phyloP scores from a whole-genome alignment of 2,797 vertebrate genomes.

The Chromis chromis region DNA sequence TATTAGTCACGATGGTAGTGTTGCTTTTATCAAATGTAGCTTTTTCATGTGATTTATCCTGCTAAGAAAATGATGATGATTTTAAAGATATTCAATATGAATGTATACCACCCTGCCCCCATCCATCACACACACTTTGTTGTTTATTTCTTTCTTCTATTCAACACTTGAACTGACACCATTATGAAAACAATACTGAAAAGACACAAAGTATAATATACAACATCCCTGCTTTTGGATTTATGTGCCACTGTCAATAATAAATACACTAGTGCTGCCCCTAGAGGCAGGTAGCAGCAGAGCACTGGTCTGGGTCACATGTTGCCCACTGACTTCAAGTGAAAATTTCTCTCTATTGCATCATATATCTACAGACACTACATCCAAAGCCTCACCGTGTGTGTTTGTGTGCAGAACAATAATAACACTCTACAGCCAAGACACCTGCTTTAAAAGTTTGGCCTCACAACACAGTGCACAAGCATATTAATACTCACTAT shows the following conservation, averaged over 20 bases:
- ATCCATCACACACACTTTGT: not conserved
- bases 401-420: not conserved
- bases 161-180: not conserved
- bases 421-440: conserved; percentile 1
- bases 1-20: not conserved
- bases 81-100: not conserved
- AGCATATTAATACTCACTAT: not conserved
- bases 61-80: not conserved
- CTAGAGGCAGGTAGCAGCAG: conserved; percentile 10
- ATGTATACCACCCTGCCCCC: not conserved
- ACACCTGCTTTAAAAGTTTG: conserved; percentile 13
- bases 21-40: not conserved
- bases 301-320: conserved; percentile 16
- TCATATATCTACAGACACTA: conserved; percentile 32
- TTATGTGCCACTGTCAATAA: conserved; percentile 7
- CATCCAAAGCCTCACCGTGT: not conserved
- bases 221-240: conserved; percentile 26
- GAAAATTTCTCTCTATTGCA: conserved; percentile 36
- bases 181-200: conserved; percentile 20
- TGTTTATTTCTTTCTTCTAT: not conserved
- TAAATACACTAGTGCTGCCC: conserved; percentile 18
- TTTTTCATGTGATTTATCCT: not conserved
- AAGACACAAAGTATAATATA: not conserved
- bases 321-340: conserved; percentile 2
- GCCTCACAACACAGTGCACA: not conserved